Conservation (phyloP, 30 jellyfish, hydroid and myxozoan species). For the Turritopsis rubra region DNA sequence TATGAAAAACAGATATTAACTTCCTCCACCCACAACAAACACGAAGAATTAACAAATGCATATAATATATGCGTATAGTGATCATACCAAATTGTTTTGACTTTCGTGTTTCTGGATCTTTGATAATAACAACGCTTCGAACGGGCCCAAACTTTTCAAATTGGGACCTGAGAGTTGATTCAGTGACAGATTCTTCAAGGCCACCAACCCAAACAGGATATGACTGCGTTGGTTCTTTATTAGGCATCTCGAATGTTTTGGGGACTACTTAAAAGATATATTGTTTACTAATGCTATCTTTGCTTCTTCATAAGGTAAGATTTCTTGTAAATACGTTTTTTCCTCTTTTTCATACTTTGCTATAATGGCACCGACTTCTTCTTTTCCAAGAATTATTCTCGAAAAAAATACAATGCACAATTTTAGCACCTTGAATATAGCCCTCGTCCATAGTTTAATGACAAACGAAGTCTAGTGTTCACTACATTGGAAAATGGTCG, state of each 20-base stretch:
- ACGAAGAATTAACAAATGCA: neutral
- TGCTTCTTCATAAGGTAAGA: neutral
- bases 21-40: neutral
- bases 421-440: too few species aligned
- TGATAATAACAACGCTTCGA: conserved; percentile 21
- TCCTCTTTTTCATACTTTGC: neutral
- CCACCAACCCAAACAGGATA: conserved; percentile 67
- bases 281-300: neutral
- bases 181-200: conserved; percentile 44
- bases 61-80: too few species aligned
- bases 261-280: too few species aligned
- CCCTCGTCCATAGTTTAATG: too few species aligned
- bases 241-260: neutral
- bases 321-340: neutral
- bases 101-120: conserved; percentile 29
- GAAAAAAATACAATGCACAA: neutral
- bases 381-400: neutral
- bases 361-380: neutral
- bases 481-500: too few species aligned
- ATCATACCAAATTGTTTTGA: conserved; percentile 27
- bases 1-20: too few species aligned
- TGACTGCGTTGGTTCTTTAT: conserved; percentile 26
- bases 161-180: conserved; percentile 19
- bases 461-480: too few species aligned
- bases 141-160: conserved; percentile 56